These are phyloP conservation scores for Stenodera caucasica DNA, from an alignment of 2,888 invertebrate species.

Conservation along the genomic window DNA sequence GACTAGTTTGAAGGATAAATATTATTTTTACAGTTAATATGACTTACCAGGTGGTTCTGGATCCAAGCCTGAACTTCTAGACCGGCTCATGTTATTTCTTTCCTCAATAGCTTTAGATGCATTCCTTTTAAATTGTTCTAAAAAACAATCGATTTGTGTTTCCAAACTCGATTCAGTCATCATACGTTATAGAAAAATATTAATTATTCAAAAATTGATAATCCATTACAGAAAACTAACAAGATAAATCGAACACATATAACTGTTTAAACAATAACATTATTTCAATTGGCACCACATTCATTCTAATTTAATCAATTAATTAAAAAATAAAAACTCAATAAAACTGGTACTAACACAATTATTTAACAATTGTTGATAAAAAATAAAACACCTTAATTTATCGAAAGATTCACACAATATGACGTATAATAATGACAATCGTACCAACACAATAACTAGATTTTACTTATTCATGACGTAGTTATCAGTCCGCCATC, in stretches of 20 bases:
- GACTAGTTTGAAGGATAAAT: neutral
- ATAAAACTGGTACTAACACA: neutral
- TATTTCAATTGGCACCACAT: neutral
- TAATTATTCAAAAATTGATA: neutral
- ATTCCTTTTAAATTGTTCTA: conserved; percentile 80
- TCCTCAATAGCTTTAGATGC: conserved; percentile 71
- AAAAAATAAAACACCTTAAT: neutral
- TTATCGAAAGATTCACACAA: conserved; percentile 3
- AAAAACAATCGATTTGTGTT: conserved; percentile 82
- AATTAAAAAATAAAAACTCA: neutral
- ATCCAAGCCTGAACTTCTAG: conserved; percentile 46
- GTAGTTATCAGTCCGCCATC: no score
- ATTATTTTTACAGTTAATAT: conserved; percentile 1
- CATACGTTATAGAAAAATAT: conserved; percentile 10
- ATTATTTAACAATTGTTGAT: conserved; percentile 45
- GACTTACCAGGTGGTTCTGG: conserved; percentile 46
- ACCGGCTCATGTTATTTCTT: conserved; percentile 40
- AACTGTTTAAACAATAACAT: neutral
- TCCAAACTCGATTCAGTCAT: conserved; percentile 64
- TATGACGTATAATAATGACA: neutral
- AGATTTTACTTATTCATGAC: no score
- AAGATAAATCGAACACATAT: neutral
- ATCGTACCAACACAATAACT: no score
- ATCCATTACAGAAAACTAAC: neutral
- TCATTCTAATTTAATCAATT: neutral